Evolutionary conservation across 2,888 invertebrate species (phyloP), one percentile per base, ranked within the genome.

Genomic region (Chrysolina oricalcia): DNA sequence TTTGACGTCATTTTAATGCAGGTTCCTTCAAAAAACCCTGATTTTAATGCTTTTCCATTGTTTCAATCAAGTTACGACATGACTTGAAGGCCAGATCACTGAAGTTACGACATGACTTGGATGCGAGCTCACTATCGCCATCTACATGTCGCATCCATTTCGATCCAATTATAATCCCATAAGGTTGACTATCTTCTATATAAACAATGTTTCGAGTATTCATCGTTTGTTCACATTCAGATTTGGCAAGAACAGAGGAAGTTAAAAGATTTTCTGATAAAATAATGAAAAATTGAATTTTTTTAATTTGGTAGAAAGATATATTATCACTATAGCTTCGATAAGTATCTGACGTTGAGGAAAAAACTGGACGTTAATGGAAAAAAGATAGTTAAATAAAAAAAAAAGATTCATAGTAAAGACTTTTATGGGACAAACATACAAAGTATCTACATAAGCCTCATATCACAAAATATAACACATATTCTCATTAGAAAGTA

Each of bases 361-460:
- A 53, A 53, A 53, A 19, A 46, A 48, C 35, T 43, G 17, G 59
- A 50, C 19, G 15, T 75, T 53, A 53, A 19, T 40, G 53, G 72
- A 70, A 72, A 73, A 23, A 35, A 71, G 75, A 78, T 56, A 50
- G 80, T 79, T 79, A 79, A 79, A 79, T 75, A 71, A 78, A 79
- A 76, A 75, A 72, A 75, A 77, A 66, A 71, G 23, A 40, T 59
- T 17, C 64, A 70, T 41, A 40, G 41, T 56, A 63, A 53, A 72
- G 67, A 65, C 10, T 19, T 73, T 74, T 75, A 76, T 77, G 53
- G 63, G 70, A 64, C 72, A 74, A 70, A 70, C 48, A 64, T 48
- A 69, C 62, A 66, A 46, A 15, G 27, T 35, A 8, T 8, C 35
- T 35, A 59, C 8, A 27, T 59, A n/a, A 27, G 27, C 27, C 35